Evolutionary conservation across 1,140 invertebrate genomes (phyloP).

Genomic region (Euglossa dilemma): DNA sequence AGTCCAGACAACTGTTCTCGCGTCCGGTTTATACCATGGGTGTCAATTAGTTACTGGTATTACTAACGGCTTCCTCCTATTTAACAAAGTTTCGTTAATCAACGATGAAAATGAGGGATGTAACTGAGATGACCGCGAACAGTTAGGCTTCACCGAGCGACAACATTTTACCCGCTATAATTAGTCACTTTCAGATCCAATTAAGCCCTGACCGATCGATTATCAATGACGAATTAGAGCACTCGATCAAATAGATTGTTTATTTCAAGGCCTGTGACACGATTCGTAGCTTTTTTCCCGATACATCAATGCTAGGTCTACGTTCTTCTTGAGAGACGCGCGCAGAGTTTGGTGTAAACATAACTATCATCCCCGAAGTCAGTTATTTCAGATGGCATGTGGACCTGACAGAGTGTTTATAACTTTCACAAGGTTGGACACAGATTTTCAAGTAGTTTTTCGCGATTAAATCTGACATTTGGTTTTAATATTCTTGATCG

Average conservation of each 20-base stretch:
- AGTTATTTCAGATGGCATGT: no score
- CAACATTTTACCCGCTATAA: slow-evolving; percentile 43
- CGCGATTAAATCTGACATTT: no score
- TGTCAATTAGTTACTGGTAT: slow-evolving; percentile 78
- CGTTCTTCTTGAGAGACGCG: no score
- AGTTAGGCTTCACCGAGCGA: slow-evolving; percentile 25
- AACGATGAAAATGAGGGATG: slow-evolving; percentile 68
- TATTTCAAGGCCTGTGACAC: no score
- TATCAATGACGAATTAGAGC: slow-evolving; percentile 33
- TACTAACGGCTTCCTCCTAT: slow-evolving; percentile 77
- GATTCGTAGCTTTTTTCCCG: no score
- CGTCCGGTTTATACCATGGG: slow-evolving; percentile 67
- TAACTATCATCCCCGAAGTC: no score
- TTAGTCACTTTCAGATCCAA: slow-evolving; percentile 66
- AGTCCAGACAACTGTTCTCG: slow-evolving; percentile 63
- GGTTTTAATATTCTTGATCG: no score
- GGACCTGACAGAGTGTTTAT: no score
- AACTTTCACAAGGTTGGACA: no score
- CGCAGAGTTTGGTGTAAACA: no score
- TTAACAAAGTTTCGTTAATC: slow-evolving; percentile 78
- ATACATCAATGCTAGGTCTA: no score
- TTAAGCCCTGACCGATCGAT: slow-evolving; percentile 71
- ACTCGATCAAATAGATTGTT: background rate
- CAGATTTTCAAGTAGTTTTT: no score
- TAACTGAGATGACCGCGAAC: slow-evolving; percentile 20